Conservation (phyloP, 2,797 vertebrate species). For the Naso thynnoides region DNA sequence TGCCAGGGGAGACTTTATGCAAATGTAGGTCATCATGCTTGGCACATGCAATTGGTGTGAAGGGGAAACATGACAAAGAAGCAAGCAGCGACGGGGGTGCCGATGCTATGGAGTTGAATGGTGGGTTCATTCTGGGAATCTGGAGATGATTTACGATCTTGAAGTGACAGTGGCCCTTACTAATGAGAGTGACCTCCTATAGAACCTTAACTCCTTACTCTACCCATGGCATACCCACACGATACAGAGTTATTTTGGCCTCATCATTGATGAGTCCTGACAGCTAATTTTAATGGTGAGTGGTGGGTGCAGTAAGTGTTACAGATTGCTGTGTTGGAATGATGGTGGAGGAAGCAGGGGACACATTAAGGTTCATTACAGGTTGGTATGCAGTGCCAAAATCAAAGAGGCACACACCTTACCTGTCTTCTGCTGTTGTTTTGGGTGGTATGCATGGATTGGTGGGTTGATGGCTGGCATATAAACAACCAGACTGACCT, state of each 20-base stretch:
- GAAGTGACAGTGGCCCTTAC: constrained; percentile 57
- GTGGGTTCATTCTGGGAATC: constrained; percentile 35
- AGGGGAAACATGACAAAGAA: constrained; percentile 48
- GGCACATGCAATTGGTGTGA: constrained; percentile 62
- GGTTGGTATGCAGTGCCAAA: constrained; percentile 29
- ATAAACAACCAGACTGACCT: constrained; percentile 59
- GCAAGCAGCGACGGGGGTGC: not conserved
- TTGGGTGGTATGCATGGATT: constrained; percentile 26
- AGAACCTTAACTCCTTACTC: constrained; percentile 37
- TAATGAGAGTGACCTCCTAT: constrained; percentile 63
- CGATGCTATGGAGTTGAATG: constrained; percentile 24
- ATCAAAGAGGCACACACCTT: not conserved
- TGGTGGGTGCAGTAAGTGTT: constrained; percentile 1
- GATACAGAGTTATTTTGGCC: constrained; percentile 25
- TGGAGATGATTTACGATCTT: constrained; percentile 47
- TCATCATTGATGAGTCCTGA: constrained; percentile 47
- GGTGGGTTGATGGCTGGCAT: constrained; percentile 59
- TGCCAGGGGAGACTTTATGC: constrained; percentile 64
- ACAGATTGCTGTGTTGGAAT: constrained; percentile 1
- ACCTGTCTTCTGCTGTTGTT: not conserved
- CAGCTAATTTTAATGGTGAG: constrained; percentile 36
- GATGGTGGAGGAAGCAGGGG: not conserved
- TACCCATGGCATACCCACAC: constrained; percentile 19
- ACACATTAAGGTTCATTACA: not conserved
- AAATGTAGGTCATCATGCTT: constrained; percentile 81